phyloP scores from a whole-genome alignment of 2,113 vertebrate species.

The Phaetusa simplex region DNA sequence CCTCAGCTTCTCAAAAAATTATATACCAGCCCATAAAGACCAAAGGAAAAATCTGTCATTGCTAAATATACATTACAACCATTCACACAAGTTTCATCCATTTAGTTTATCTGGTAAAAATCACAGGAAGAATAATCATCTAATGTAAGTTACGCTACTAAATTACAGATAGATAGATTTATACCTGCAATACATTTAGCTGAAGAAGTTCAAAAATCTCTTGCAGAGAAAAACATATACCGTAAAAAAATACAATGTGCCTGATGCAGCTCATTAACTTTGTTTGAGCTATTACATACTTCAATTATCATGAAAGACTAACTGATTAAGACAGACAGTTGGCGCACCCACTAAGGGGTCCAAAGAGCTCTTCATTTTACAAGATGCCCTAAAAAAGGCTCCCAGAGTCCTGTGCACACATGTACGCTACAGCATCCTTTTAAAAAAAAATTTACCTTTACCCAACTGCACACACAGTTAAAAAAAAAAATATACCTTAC shows the following conservation, averaged over 20 bases:
- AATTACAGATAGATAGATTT: background rate
- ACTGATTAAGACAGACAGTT: background rate
- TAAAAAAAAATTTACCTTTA: background rate
- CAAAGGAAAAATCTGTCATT: background rate
- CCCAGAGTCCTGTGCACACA: accelerated
- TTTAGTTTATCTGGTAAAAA: background rate
- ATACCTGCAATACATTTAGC: background rate
- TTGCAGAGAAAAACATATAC: background rate
- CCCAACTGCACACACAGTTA: background rate
- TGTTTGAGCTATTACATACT: background rate
- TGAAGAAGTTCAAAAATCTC: background rate
- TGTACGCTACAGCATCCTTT: accelerated
- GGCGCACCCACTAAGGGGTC: background rate
- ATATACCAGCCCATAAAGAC: background rate
- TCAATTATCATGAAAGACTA: background rate
- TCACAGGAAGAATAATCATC: background rate
- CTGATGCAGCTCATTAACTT: background rate
- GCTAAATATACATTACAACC: background rate
- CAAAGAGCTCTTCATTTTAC: background rate
- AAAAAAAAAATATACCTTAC: background rate
- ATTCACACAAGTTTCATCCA: background rate
- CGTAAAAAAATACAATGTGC: background rate
- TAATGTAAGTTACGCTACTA: background rate
- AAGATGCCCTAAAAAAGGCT: background rate
- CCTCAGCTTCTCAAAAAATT: background rate